A percentile compares a stretch with the other conserved stretches of the same genome.
Evolutionary conservation across 2,797 vertebrate genomes (phyloP).

Genomic region (Ispidina picta): DNA sequence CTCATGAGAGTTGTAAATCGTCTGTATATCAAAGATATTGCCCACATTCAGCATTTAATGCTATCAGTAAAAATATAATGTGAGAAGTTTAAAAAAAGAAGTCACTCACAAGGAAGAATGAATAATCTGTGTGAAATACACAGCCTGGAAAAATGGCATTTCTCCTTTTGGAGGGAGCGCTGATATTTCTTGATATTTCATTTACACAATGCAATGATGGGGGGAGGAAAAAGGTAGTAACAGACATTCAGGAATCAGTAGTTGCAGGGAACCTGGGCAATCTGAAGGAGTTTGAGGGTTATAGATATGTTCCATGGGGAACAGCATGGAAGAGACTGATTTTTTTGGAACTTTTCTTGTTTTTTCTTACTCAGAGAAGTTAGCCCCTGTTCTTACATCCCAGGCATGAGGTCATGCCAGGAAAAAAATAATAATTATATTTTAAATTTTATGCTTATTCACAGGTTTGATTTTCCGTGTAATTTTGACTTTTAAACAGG

Average conservation of each 20-base stretch:
- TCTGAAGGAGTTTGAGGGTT: not conserved
- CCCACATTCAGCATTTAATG: conserved; percentile 63
- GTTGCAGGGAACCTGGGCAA: conserved; percentile 22
- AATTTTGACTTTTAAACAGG: not conserved
- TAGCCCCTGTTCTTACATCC: not conserved
- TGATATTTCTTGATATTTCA: conserved; percentile 64
- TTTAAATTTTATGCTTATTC: not conserved
- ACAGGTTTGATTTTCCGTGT: not conserved
- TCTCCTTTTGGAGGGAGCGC: conserved; percentile 56
- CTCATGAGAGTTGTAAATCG: conserved; percentile 40
- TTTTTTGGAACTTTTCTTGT: not conserved
- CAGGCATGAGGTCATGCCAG: not conserved
- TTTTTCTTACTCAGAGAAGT: not conserved
- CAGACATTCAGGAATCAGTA: conserved; percentile 1
- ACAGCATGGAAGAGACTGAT: not conserved
- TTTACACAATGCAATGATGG: conserved; percentile 66
- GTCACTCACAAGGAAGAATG: conserved; percentile 64
- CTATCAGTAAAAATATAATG: conserved; percentile 65
- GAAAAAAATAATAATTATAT: not conserved
- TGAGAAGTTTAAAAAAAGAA: not conserved
- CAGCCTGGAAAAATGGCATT: conserved; percentile 57
- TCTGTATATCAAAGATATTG: conserved; percentile 62
- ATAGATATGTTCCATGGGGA: not conserved
- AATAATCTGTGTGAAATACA: conserved; percentile 70
- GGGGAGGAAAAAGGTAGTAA: conserved; percentile 2